These are phyloP conservation scores for Cryptocephalus primarius DNA, from an alignment of 2,888 invertebrate genomes.

Conservation along the genomic window DNA sequence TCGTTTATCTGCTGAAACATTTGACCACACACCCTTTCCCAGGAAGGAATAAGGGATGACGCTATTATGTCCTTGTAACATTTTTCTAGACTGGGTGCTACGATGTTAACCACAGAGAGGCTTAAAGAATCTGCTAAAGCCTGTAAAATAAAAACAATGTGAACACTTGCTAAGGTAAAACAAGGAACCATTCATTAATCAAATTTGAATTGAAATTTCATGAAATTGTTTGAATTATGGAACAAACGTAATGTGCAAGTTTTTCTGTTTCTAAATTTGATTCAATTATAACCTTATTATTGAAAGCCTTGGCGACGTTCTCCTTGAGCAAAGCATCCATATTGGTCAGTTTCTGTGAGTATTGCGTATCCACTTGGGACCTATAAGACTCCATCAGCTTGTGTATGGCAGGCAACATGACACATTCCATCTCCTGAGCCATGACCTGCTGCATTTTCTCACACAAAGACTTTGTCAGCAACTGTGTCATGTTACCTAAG, in stretches of 20 bases:
- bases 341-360: constrained; percentile 58
- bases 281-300: constrained; percentile 54
- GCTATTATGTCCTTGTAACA: constrained; percentile 70
- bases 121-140: constrained; percentile 65
- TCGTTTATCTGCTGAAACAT: constrained; percentile 87
- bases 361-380: constrained; percentile 60
- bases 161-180: constrained; percentile 3
- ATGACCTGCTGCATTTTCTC: constrained; percentile 46
- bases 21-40: constrained; percentile 75
- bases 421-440: constrained; percentile 45
- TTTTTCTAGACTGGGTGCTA: constrained; percentile 63
- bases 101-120: constrained; percentile 52
- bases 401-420: constrained; percentile 46
- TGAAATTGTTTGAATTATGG: too few relatives aligned
- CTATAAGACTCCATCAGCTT: constrained; percentile 63
- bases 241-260: too few relatives aligned
- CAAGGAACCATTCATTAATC: not conserved
- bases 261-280: too few relatives aligned
- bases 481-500: constrained; percentile 43
- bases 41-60: constrained; percentile 67
- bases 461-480: constrained; percentile 27
- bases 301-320: constrained; percentile 67
- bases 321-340: constrained; percentile 68
- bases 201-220: too few relatives aligned
- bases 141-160: constrained; percentile 36